Percentiles rank a stretch among this genome's conserved stretches.
Evolutionary conservation across 2,797 vertebrate genomes (phyloP).

Genomic region (Pelochelys cantorii): DNA sequence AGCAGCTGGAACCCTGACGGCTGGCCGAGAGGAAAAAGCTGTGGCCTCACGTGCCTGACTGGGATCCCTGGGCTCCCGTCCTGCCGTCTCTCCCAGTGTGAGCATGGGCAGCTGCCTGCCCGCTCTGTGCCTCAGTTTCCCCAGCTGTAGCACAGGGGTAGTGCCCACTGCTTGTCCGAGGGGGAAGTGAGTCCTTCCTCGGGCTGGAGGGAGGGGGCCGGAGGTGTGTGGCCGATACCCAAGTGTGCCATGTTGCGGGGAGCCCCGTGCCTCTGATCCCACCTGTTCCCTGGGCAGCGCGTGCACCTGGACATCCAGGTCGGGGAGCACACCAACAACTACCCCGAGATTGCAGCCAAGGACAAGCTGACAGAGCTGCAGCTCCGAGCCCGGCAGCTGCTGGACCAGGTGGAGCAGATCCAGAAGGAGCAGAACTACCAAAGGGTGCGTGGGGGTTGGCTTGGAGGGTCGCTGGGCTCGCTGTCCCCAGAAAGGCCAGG

Average conservation of each 20-base stretch:
- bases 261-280: background rate
- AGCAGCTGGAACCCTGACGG: no score
- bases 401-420: conserved; percentile 96
- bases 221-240: background rate
- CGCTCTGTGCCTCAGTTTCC: background rate
- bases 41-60: background rate
- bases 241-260: background rate
- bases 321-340: conserved; percentile 96
- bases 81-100: background rate
- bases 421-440: conserved; percentile 98
- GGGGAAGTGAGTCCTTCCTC: background rate
- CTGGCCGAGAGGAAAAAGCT: no score
- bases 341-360: conserved; percentile 95
- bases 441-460: conserved; percentile 82
- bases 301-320: conserved; percentile 96
- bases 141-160: background rate
- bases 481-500: background rate
- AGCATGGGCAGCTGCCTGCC: background rate
- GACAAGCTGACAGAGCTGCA: conserved; percentile 95
- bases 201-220: background rate
- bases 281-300: conserved; percentile 76
- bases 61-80: background rate
- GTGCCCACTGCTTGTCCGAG: background rate
- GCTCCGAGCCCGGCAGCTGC: conserved; percentile 90
- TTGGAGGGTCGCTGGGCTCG: no score